Conservation (phyloP, 30 jellyfish, hydroid and myxozoan species). For the Chrysaora quinquecirrha region DNA sequence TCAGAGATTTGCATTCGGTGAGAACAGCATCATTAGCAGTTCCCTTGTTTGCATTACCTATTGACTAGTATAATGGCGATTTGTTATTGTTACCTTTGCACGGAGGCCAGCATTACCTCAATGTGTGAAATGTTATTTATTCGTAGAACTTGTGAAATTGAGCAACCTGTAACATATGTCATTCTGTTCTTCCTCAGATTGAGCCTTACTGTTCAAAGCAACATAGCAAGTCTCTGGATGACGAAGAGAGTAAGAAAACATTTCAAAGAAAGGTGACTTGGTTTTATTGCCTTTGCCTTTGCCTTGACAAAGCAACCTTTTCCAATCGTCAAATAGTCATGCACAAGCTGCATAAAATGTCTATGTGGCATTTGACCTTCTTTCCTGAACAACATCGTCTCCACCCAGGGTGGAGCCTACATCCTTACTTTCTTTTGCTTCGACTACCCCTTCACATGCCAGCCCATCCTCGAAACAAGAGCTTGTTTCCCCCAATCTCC, state of each 20-base stretch:
- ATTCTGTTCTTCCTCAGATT: background rate
- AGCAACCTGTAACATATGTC: background rate
- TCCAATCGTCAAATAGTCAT: background rate
- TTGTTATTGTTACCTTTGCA: background rate
- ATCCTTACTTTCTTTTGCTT: too few species aligned
- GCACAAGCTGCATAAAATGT: background rate
- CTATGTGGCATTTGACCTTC: background rate
- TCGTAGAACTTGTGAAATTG: background rate
- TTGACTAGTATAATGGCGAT: too few species aligned
- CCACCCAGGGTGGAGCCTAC: too few species aligned
- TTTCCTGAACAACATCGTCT: background rate
- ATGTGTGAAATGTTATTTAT: background rate
- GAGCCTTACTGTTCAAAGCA: constrained; percentile 26
- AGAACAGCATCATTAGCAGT: too few species aligned
- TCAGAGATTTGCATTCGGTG: too few species aligned
- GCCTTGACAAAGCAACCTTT: background rate
- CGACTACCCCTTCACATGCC: too few species aligned
- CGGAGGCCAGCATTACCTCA: background rate
- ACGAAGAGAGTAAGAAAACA: background rate
- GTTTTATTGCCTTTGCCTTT: background rate
- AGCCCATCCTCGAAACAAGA: too few species aligned
- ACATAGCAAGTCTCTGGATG: background rate
- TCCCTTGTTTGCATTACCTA: too few species aligned
- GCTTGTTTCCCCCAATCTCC: too few species aligned
- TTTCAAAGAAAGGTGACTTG: background rate